These are phyloP conservation scores for Araneus ventricosus DNA, from an alignment of 1,140 invertebrate genomes.

Conservation along the genomic window DNA sequence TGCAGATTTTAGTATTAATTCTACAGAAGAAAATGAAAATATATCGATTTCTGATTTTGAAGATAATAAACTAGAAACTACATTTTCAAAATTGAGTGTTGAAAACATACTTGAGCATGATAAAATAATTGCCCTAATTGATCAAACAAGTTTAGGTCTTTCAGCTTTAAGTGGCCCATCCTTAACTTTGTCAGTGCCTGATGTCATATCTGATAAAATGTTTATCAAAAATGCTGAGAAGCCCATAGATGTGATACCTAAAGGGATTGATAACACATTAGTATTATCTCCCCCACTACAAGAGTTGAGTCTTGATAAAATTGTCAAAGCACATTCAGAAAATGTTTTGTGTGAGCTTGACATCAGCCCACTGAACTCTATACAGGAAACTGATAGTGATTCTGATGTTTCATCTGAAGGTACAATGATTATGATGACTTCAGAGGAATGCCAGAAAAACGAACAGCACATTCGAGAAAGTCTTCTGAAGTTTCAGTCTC, in stretches of 20 bases:
- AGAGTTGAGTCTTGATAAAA: conserved; percentile 63
- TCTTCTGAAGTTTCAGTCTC: conserved; percentile 51
- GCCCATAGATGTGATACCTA: background rate
- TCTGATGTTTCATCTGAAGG: conserved; percentile 72
- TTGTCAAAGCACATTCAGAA: conserved; percentile 68
- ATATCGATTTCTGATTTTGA: background rate
- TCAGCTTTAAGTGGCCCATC: background rate
- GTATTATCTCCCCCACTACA: conserved; percentile 66
- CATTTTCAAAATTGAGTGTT: conserved; percentile 59
- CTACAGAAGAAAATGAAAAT: conserved; percentile 40
- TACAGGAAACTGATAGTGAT: conserved; percentile 74
- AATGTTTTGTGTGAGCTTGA: conserved; percentile 63
- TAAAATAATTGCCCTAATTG: conserved; percentile 71
- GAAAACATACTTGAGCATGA: conserved; percentile 72
- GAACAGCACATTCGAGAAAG: conserved; percentile 69
- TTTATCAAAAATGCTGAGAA: background rate
- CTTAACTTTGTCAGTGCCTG: background rate
- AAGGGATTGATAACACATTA: background rate
- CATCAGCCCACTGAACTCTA: conserved; percentile 69
- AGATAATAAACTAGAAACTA: background rate
- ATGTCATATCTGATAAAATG: background rate
- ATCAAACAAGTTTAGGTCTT: conserved; percentile 45
- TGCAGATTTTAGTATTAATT: conserved; percentile 40
- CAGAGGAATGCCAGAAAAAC: conserved; percentile 72
- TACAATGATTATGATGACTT: conserved; percentile 74